phyloP scores from a whole-genome alignment of 2,888 invertebrate genomes.

The Ophioninae sp. region DNA sequence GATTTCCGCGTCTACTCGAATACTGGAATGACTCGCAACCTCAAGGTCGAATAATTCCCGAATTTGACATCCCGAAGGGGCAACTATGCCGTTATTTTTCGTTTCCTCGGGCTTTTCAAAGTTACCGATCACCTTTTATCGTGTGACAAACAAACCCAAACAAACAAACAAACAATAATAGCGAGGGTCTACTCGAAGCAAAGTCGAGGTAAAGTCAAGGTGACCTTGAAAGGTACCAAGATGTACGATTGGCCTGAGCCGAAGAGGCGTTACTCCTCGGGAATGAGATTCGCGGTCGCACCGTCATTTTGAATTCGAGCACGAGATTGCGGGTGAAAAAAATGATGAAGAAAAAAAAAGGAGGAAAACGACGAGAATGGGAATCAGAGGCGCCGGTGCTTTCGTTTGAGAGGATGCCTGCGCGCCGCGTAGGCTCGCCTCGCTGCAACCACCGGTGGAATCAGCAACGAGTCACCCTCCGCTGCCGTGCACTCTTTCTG shows the following conservation, averaged over 20 bases:
- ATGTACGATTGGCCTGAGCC: too few relatives aligned
- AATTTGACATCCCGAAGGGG: too few relatives aligned
- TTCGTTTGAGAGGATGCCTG: constrained; percentile 81
- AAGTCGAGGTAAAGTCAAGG: too few relatives aligned
- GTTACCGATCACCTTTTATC: neutral
- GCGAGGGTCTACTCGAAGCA: too few relatives aligned
- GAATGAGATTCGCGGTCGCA: neutral
- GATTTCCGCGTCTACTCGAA: neutral
- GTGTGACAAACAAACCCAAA: too few relatives aligned
- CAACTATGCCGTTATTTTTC: too few relatives aligned
- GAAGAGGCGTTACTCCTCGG: neutral
- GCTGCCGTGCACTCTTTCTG: constrained; percentile 85
- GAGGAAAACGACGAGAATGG: constrained; percentile 24
- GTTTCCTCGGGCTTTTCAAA: too few relatives aligned
- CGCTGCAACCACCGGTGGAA: constrained; percentile 69
- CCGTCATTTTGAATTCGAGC: neutral
- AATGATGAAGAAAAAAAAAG: constrained; percentile 29
- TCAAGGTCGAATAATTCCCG: too few relatives aligned
- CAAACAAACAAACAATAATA: too few relatives aligned
- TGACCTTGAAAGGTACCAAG: too few relatives aligned
- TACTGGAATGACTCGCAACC: neutral
- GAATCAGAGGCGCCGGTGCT: constrained; percentile 72
- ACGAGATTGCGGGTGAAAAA: neutral
- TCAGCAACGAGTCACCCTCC: constrained; percentile 73
- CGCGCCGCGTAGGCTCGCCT: constrained; percentile 71